Conservation (phyloP, 2,888 invertebrate genomes). For the Hydriomena furcata region DNA sequence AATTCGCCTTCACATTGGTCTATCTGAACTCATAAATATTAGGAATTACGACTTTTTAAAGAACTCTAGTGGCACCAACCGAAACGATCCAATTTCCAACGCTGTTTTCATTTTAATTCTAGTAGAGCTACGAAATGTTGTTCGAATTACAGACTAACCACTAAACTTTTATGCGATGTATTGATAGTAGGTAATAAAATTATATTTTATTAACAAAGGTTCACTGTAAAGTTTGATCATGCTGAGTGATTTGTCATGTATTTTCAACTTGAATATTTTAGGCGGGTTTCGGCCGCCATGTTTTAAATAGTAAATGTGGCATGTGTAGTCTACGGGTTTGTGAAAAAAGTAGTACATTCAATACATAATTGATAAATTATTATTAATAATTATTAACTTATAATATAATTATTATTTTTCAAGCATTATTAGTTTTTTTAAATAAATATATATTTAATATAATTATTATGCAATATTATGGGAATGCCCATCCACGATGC, state of each 20-base stretch:
- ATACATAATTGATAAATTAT: too few species aligned
- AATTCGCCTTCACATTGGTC: not conserved
- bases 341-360: too few species aligned
- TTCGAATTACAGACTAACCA: not conserved
- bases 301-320: constrained; percentile 17
- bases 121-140: not conserved
- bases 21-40: not conserved
- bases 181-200: constrained; percentile 20
- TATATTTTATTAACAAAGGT: constrained; percentile 38
- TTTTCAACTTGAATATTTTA: constrained; percentile 24
- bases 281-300: constrained; percentile 2
- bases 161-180: not conserved
- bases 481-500: too few species aligned
- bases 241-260: constrained; percentile 35
- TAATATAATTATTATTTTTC: too few species aligned
- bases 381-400: too few species aligned
- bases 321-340: not conserved
- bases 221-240: constrained; percentile 37
- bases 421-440: too few species aligned
- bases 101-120: too few species aligned
- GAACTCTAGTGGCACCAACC: too few species aligned
- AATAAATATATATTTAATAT: too few species aligned
- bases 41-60: too few species aligned
- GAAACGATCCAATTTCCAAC: too few species aligned
- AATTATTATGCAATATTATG: too few species aligned